Evolutionary conservation across 2,888 invertebrate genomes (phyloP), one percentile per base, ranked within the genome.

Genomic region (Lacanobia wlatinum): DNA sequence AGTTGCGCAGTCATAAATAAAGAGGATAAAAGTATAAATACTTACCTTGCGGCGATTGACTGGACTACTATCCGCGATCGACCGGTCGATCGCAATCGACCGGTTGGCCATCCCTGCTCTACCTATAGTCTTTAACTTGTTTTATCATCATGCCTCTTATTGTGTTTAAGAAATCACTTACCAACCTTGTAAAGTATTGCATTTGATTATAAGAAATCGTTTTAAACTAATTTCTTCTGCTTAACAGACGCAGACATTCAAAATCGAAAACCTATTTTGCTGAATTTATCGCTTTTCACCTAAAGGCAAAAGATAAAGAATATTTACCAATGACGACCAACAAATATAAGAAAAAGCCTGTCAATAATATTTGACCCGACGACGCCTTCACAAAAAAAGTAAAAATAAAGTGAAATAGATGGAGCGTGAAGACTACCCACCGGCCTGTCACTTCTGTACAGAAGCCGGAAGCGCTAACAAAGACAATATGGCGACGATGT

Each of bases 401-500:
- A 56, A 28, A 69, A 60, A 69, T 69, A 68, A 60, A 69, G 40
- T 28, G 28, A 53, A 79, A 52, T 46, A 59, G n/a, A 76, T 64
- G 50, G 16, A 50, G 18, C 56, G 58, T 79, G 28, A 61, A 55
- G 21, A 52, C 79, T 4, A 28, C 64, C 74, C 50, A 55, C 73
- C 21, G 50, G 4, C 71, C 59, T 60, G 76, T 50, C 77, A 78
- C 65, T 48, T 68, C 56, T 70, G 62, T 48, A 28, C 28, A 62
- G 58, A 52, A 55, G 50, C 50, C 70, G 78, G 78, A 78, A 82
- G 58, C 62, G 62, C 18, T 62, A 58, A 70, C 77, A 78, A 66
- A 76, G 77, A 66, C 82, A 78, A 70, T 55, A 82, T 43, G 70
- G 77, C 82, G 65, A 40, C 78, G 48, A 28, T 58, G 46, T 66